Base-by-base conservation (phyloP, 2,888 invertebrate genomes). In the Drosophila lutescens region DNA sequence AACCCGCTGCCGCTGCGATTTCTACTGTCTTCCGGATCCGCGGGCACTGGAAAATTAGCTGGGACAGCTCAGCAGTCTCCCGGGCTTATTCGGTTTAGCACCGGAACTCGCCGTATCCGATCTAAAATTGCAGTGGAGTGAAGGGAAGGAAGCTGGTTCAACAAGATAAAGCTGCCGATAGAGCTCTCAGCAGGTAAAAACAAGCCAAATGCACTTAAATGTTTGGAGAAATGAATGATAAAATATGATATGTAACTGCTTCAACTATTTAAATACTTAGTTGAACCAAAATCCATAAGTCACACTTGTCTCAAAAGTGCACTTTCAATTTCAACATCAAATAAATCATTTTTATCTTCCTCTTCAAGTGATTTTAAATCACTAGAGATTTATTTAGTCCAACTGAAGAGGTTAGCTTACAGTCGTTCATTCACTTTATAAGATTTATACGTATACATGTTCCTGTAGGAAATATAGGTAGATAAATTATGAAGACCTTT, bases 71-170 rank as follows among this genome's bases (percentile, higher is more conserved):
- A 15, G 17, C 10, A 13, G 30, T 8, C 30, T 20, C 10, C 17
- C 17, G 32, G 58, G 53, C 5, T 30, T 40, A 15, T 6, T n/a
- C 23, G 38, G 51, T n/a, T 15, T 12, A 26, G 7, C 40, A 20
- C 10, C 51, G 53, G n/a, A 57, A 57, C 51, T 57, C 50, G 9
- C 2, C 1, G 3, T 8, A 20, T 9, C 10, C 51, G 38, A 58
- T 53, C 58, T 40, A n/a, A 58, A 58, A 58, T 53, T 40, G 58
- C 40, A 15, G 40, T 51, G 32, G 20, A 15, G 38, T 20, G 9
- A 30, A n/a, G n/a, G 9, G 20, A 7, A 10, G 26, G 4, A 30
- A 51, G 57, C 30, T 5, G 38, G 26, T 17, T 49, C 15, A 4
- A 17, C 32, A 4, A 13, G 12, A 38, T 38, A 10, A 4, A 20